Conservation (phyloP, 1,140 invertebrate genomes). For the Proctacanthus coquilletti region DNA sequence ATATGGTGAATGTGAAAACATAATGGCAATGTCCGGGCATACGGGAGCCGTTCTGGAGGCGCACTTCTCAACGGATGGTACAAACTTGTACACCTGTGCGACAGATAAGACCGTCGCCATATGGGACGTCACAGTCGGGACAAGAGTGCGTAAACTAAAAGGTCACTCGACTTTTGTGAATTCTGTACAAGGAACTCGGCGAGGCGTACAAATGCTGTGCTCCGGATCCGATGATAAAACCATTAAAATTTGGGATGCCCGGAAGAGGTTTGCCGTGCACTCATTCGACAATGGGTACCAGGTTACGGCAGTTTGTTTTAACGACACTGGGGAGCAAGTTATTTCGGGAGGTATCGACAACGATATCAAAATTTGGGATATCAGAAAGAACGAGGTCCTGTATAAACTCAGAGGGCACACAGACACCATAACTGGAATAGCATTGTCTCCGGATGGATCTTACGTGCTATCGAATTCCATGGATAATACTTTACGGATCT, state of each 20-base stretch:
- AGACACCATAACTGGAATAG: constrained; percentile 88
- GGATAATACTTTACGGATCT: constrained; percentile 82
- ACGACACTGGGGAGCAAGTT: constrained; percentile 87
- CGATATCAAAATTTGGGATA: constrained; percentile 96
- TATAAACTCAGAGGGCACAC: constrained; percentile 77
- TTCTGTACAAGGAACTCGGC: constrained; percentile 60
- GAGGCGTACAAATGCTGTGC: constrained; percentile 77
- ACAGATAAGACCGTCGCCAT: constrained; percentile 91
- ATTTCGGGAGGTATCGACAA: constrained; percentile 92
- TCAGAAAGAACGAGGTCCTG: constrained; percentile 75
- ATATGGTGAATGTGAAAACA: constrained; percentile 96
- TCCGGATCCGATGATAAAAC: constrained; percentile 93
- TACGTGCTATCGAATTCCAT: constrained; percentile 92
- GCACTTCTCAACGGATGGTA: constrained; percentile 89
- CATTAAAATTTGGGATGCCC: constrained; percentile 77
- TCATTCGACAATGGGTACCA: constrained; percentile 72
- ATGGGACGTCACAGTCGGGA: constrained; percentile 85
- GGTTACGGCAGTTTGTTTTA: constrained; percentile 85
- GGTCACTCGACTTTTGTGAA: constrained; percentile 85
- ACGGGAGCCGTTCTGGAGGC: constrained; percentile 94
- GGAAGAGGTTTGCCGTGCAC: constrained; percentile 61
- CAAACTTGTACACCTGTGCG: constrained; percentile 76
- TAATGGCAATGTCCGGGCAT: constrained; percentile 82
- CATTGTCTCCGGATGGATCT: constrained; percentile 87
- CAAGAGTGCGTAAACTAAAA: constrained; percentile 80